Evolutionary conservation across 92 coral and sea anemone genomes (phyloP).

Genomic region (Porites divaricata): DNA sequence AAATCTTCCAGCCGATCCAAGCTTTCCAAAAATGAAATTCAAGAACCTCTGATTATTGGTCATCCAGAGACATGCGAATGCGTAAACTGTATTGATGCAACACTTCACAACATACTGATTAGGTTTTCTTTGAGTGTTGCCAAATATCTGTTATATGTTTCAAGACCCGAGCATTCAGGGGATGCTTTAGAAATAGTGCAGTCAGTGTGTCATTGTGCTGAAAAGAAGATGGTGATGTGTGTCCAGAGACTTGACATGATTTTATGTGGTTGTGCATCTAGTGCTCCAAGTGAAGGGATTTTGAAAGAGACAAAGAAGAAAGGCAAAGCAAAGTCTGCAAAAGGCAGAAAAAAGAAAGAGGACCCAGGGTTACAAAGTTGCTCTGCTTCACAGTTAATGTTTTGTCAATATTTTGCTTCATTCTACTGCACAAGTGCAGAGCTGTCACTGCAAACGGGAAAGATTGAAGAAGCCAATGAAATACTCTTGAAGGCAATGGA

Average conservation of each 20-base stretch:
- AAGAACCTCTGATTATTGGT: slow-evolving; percentile 55
- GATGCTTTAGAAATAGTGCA: slow-evolving; percentile 44
- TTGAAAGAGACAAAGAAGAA: slow-evolving; percentile 47
- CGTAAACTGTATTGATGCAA: slow-evolving; percentile 72
- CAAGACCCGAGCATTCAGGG: slow-evolving; percentile 49
- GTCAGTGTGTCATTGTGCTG: slow-evolving; percentile 61
- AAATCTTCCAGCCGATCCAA: neutral
- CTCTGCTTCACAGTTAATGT: slow-evolving; percentile 55
- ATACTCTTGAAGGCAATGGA: slow-evolving; percentile 65
- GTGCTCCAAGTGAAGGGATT: neutral
- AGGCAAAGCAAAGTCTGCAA: slow-evolving; percentile 46
- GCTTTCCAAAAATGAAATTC: slow-evolving; percentile 22
- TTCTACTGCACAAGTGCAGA: slow-evolving; percentile 58
- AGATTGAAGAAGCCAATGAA: slow-evolving; percentile 57
- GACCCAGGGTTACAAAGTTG: neutral
- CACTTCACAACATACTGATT: slow-evolving; percentile 61
- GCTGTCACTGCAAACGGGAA: slow-evolving; percentile 53
- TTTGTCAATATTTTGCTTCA: slow-evolving; percentile 44
- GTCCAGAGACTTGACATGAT: slow-evolving; percentile 49
- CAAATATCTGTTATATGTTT: slow-evolving; percentile 52
- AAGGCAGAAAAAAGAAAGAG: slow-evolving; percentile 41
- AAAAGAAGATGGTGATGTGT: slow-evolving; percentile 27
- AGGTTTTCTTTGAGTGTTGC: slow-evolving; percentile 48
- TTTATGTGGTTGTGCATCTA: neutral
- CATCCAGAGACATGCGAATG: slow-evolving; percentile 71